Conservation (phyloP, 2,888 invertebrate genomes). For the Conistra vaccinii region DNA sequence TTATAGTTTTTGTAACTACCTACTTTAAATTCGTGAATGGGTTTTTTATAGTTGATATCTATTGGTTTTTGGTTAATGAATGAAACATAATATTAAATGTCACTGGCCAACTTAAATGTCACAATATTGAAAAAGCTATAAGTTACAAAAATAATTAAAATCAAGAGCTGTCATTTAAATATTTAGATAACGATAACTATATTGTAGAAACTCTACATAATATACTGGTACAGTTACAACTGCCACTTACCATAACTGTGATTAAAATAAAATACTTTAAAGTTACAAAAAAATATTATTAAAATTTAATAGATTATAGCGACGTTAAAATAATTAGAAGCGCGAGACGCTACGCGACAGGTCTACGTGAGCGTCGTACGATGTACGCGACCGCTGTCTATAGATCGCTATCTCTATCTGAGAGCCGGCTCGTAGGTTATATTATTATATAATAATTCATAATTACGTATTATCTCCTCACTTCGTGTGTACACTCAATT, state of each 20-base stretch:
- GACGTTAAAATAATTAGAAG: conserved; percentile 33
- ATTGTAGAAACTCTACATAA: no score
- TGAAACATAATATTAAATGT: conserved; percentile 26
- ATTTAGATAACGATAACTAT: conserved; percentile 7
- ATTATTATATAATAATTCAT: conserved; percentile 86
- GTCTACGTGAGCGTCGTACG: conserved; percentile 58
- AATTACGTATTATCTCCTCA: conserved; percentile 78
- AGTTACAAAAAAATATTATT: conserved; percentile 4
- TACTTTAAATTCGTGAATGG: conserved; percentile 35
- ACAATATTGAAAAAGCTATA: conserved; percentile 27
- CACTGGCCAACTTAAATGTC: conserved; percentile 25
- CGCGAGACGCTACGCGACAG: conserved; percentile 25
- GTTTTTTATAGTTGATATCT: conserved; percentile 23
- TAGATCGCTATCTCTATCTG: conserved; percentile 79
- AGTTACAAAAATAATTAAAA: conserved; percentile 10
- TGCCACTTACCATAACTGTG: conserved; percentile 49
- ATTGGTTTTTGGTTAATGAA: conserved; percentile 21
- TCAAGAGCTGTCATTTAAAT: conserved; percentile 25
- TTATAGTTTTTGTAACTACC: conserved; percentile 19
- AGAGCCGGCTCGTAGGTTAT: conserved; percentile 79
- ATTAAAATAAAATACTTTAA: neutral
- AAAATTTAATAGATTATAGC: neutral
- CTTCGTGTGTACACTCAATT: conserved; percentile 52
- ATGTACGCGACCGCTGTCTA: conserved; percentile 75
- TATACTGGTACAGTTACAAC: neutral